Evolutionary conservation across 2,113 vertebrate species (phyloP).

Genomic region (Raphicerus campestris): DNA sequence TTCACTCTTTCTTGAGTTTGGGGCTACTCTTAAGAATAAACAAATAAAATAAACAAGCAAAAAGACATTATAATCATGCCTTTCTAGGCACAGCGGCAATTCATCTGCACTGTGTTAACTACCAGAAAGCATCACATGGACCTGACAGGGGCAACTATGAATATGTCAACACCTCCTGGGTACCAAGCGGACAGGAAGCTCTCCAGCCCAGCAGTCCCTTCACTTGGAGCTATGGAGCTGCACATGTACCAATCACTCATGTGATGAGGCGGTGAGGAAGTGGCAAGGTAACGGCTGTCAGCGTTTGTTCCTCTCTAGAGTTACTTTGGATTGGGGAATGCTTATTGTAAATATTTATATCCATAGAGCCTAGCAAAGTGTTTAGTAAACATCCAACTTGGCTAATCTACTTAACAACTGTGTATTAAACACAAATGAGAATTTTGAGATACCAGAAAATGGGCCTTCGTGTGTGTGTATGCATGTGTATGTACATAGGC

Average conservation of each 20-base stretch:
- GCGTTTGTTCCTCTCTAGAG: neutral
- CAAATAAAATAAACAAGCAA: neutral
- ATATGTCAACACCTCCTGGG: neutral
- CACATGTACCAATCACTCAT: accelerated
- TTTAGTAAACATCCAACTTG: neutral
- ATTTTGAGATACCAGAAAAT: neutral
- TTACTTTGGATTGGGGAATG: neutral
- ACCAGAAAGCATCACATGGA: too few species aligned
- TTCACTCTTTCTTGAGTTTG: neutral
- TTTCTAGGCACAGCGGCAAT: neutral
- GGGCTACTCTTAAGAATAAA: neutral
- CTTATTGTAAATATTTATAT: neutral
- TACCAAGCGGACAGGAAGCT: too few species aligned
- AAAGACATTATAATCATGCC: neutral
- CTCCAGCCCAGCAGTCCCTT: accelerated
- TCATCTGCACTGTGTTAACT: too few species aligned
- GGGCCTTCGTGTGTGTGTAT: neutral
- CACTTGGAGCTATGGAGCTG: neutral
- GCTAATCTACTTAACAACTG: neutral
- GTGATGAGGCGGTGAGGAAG: accelerated
- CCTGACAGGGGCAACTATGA: neutral
- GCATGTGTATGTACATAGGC: accelerated
- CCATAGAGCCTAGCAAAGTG: neutral
- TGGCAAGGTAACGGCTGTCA: neutral
- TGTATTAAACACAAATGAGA: neutral